Base-by-base conservation (phyloP, 2,888 invertebrate genomes). In the Bombyx huttoni region DNA sequence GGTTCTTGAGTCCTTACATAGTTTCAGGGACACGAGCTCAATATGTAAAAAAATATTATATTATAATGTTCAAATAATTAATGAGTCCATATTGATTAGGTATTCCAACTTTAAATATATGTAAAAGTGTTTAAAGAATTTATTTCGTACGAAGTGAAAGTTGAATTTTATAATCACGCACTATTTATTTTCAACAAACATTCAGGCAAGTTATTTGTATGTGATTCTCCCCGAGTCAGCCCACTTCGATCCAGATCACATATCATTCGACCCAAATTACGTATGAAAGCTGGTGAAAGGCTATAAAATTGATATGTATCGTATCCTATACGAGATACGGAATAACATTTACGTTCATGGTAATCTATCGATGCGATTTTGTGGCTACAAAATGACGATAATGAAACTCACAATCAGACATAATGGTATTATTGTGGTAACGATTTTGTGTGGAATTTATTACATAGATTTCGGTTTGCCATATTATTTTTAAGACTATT, bases 161-260 rank as follows among this genome's bases (percentile, higher is more conserved):
- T 24, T 24, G 24, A 24, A 24, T 24, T 24, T 46, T 50, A 33
- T 46, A 33, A 33, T 72, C 66, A 67, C 72, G 78, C 78, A 65
- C 78, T 70, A 84, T 82, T 86, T 84, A 75, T 71, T 68, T 65
- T 61, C 63, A 62, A 60, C 67, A 63, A 70, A 71, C 67, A 73
- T 83, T 78, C 83, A 85, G 77, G 83, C 85, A 86, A 85, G 67
- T 86, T 81, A 63, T 60, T 76, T 64, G 61, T 62, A 74, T 76
- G 69, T 67, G 75, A 83, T 78, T 84, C 72, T 84, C 85, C 81
- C 76, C 82, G 77, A 82, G 71, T 84, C 75, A 81, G 78, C 75
- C 69, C 56, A 68, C 63, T 70, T 72, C 69, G 63, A 70, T 73
- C 67, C 70, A 63, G 81, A 83, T 86, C 84, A 78, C 75, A 81